A percentile compares a stretch with the other conserved stretches of the same genome.
These are phyloP conservation scores for Diacarnus erythraeanus DNA, from an alignment of 37 sponge, comb jelly and placozoan species.

Conservation along the genomic window DNA sequence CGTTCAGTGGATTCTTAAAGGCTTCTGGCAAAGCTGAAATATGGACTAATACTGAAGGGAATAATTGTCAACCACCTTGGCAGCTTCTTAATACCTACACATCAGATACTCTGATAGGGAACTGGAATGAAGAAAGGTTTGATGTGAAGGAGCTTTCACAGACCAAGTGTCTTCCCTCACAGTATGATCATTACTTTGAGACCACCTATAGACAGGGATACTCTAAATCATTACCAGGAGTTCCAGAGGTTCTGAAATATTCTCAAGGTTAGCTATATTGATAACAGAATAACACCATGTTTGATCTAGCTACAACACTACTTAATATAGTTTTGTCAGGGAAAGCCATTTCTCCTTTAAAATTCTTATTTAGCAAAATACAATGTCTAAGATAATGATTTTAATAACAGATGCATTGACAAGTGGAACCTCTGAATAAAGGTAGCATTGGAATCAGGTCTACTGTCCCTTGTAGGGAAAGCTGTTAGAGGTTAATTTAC, in stretches of 20 bases:
- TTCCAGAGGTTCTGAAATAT: slow-evolving; percentile 39
- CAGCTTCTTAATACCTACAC: slow-evolving; percentile 44
- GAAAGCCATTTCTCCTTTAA: no score
- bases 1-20: slow-evolving; percentile 58
- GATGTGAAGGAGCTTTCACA: slow-evolving; percentile 60
- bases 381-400: no score
- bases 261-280: slow-evolving; percentile 32
- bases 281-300: no score
- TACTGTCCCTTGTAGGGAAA: no score
- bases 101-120: slow-evolving; percentile 80
- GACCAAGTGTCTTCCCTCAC: slow-evolving; percentile 72
- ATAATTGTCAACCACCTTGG: slow-evolving; percentile 5
- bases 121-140: slow-evolving; percentile 91
- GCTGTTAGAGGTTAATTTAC: no score
- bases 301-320: no score
- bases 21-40: slow-evolving; percentile 60
- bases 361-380: no score
- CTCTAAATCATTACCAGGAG: slow-evolving; percentile 23
- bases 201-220: slow-evolving; percentile 66
- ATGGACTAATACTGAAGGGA: slow-evolving; percentile 52
- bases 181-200: slow-evolving; percentile 80
- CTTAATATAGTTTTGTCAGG: no score
- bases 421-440: no score
- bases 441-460: no score
- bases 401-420: no score